Conservation (phyloP, 2,797 vertebrate species). For the Myioborus melanocephalus region DNA sequence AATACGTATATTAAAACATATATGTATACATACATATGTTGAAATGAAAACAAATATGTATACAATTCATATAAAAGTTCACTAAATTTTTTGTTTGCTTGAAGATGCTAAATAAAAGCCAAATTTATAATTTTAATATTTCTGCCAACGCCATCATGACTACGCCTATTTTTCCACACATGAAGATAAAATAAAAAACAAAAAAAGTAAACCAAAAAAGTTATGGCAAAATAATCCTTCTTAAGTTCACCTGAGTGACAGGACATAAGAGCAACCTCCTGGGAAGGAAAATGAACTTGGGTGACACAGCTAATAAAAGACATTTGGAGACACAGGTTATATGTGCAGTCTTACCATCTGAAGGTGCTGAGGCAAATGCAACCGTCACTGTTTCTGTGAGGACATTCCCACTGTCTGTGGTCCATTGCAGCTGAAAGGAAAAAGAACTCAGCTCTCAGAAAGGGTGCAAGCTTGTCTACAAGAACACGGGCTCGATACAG, state of each 20-base stretch:
- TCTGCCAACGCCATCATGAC: neutral
- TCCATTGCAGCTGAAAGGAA: constrained; percentile 80
- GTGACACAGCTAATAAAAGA: neutral
- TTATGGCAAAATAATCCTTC: neutral
- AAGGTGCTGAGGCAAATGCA: constrained; percentile 72
- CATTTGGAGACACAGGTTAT: neutral
- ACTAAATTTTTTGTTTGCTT: neutral
- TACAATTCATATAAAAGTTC: neutral
- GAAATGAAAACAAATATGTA: rapidly evolving
- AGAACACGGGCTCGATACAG: neutral
- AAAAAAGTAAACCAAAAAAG: neutral
- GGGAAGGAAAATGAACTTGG: neutral
- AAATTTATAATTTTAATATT: neutral
- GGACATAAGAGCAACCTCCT: neutral
- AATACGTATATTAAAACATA: rapidly evolving
- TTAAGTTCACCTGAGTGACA: neutral
- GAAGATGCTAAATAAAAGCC: neutral
- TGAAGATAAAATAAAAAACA: neutral
- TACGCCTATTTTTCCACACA: rapidly evolving
- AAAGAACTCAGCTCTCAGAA: constrained; percentile 34
- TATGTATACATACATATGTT: rapidly evolving
- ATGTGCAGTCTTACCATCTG: constrained; percentile 74
- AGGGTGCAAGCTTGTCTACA: neutral
- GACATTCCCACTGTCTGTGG: constrained; percentile 74
- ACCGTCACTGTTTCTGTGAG: constrained; percentile 83